Evolutionary conservation across 2,888 invertebrate genomes (phyloP).

Genomic region (Agrochola circellaris): DNA sequence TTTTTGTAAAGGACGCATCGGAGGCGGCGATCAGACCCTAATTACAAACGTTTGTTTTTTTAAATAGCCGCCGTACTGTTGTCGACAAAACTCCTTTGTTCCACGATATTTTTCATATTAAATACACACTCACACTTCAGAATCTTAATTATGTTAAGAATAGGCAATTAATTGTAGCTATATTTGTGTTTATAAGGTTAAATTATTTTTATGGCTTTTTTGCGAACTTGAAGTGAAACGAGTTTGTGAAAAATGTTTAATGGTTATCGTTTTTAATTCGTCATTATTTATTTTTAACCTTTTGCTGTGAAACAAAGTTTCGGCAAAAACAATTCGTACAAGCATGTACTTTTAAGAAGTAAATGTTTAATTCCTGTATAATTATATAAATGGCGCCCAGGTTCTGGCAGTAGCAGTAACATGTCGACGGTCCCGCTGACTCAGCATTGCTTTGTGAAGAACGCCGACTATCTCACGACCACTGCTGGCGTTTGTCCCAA

Average conservation of each 20-base stretch:
- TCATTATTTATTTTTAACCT: conserved; percentile 13
- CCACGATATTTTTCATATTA: conserved; percentile 37
- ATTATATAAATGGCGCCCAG: conserved; percentile 44
- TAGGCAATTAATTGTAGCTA: conserved; percentile 30
- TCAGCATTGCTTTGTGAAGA: conserved; percentile 80
- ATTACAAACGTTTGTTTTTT: conserved; percentile 89
- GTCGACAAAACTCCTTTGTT: conserved; percentile 66
- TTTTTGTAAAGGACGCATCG: conserved; percentile 73
- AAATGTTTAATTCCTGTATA: conserved; percentile 38
- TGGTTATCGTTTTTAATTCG: conserved; percentile 33
- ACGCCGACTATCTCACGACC: conserved; percentile 82
- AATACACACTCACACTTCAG: conserved; percentile 28
- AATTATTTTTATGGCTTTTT: conserved; percentile 39
- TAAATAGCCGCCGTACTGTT: conserved; percentile 84
- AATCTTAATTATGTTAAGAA: conserved; percentile 36
- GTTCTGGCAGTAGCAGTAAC: conserved; percentile 67
- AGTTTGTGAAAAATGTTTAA: conserved; percentile 21
- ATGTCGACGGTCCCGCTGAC: conserved; percentile 76
- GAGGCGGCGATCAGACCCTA: conserved; percentile 79
- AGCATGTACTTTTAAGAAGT: conserved; percentile 13
- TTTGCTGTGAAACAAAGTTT: conserved; percentile 20
- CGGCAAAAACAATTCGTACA: conserved; percentile 10
- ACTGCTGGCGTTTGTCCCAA: conserved; percentile 42
- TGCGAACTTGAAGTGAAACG: conserved; percentile 29
- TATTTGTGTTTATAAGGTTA: conserved; percentile 34